Percentiles rank a stretch among this genome's conserved stretches.
phyloP scores from a whole-genome alignment of 35 echinoderm and acorn worm species.

The Apostichopus japonicus region DNA sequence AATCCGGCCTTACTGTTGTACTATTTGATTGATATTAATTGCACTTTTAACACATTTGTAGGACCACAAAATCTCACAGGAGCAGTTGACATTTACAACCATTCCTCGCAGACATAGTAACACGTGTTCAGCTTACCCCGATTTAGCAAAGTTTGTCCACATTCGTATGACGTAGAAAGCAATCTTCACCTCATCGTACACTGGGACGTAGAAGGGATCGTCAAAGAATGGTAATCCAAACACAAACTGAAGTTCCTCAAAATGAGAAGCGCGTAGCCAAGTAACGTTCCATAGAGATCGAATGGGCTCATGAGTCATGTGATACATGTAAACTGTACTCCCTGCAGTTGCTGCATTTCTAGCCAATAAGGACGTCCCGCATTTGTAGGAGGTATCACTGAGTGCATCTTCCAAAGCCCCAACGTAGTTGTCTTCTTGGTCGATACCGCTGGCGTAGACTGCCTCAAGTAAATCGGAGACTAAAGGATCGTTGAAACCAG shows the following conservation, averaged over 20 bases:
- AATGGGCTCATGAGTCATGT: conserved; percentile 68
- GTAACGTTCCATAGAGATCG: conserved; percentile 28
- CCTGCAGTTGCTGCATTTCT: conserved; percentile 23
- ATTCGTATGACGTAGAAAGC: conserved; percentile 58
- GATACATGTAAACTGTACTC: conserved; percentile 66
- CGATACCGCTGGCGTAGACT: neutral
- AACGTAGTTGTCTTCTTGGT: neutral
- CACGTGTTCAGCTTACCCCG: conserved; percentile 43
- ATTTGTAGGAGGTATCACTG: conserved; percentile 48
- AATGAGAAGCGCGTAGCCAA: conserved; percentile 53
- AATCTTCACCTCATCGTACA: conserved; percentile 55
- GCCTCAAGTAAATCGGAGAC: conserved; percentile 16
- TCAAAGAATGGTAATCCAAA: conserved; percentile 65
- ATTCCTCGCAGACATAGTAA: too few relatives aligned
- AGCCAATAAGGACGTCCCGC: conserved; percentile 40
- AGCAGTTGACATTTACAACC: too few relatives aligned
- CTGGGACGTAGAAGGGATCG: neutral
- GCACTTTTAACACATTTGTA: too few relatives aligned
- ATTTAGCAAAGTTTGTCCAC: conserved; percentile 78
- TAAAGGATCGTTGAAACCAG: neutral
- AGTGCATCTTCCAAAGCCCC: neutral
- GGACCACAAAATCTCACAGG: too few relatives aligned
- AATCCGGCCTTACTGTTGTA: too few relatives aligned
- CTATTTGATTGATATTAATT: too few relatives aligned
- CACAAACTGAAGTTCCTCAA: conserved; percentile 71